A percentile compares a stretch with the other conserved stretches of the same genome.
phyloP scores from a whole-genome alignment of 92 coral and sea anemone genomes.

The Umimayanthus chanpuru region DNA sequence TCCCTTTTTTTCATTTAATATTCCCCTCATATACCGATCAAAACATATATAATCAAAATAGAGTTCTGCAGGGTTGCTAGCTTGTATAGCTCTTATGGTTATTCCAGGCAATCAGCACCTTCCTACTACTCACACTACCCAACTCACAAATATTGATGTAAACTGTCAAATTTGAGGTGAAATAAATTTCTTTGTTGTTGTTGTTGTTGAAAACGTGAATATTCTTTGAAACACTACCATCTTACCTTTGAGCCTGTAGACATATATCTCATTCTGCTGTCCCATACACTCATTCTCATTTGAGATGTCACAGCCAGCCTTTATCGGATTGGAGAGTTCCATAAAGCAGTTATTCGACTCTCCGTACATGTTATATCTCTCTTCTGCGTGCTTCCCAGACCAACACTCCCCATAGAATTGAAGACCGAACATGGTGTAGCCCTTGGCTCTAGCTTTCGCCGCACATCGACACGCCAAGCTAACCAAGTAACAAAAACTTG shows the following conservation, averaged over 20 bases:
- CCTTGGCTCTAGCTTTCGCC: background rate
- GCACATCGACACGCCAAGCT: slow-evolving; percentile 25
- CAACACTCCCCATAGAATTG: slow-evolving; percentile 2
- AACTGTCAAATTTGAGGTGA: too few relatives aligned
- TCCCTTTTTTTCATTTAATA: too few relatives aligned
- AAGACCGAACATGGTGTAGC: background rate
- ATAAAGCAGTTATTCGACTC: background rate
- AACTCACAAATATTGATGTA: too few relatives aligned
- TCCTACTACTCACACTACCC: too few relatives aligned
- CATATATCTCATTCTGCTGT: background rate
- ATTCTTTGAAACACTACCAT: too few relatives aligned
- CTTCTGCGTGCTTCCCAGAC: background rate
- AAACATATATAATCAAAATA: too few relatives aligned
- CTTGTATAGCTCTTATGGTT: too few relatives aligned
- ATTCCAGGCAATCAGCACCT: too few relatives aligned
- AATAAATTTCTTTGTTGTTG: too few relatives aligned
- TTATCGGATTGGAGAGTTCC: background rate
- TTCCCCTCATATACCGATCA: too few relatives aligned
- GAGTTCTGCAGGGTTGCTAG: too few relatives aligned
- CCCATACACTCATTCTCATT: background rate
- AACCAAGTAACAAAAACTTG: background rate
- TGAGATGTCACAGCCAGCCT: background rate
- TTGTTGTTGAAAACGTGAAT: too few relatives aligned
- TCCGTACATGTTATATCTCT: background rate
- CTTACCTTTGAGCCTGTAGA: background rate